phyloP scores from a whole-genome alignment of 2,113 vertebrate species.

The Lepisosteus oculatus region DNA sequence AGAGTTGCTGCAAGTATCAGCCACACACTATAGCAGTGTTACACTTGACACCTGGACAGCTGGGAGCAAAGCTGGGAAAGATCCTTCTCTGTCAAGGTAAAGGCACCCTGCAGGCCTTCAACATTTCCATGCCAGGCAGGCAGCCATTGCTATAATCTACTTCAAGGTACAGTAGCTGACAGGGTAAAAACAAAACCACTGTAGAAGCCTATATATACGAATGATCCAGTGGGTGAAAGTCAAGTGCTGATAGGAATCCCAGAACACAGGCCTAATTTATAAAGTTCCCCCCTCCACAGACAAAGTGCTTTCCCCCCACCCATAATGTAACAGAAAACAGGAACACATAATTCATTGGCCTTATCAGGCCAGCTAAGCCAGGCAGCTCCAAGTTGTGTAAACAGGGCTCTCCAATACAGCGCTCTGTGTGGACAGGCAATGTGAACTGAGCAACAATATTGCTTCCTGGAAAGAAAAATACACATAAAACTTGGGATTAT shows the following conservation, averaged over 20 bases:
- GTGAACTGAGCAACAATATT: slow-evolving; percentile 10
- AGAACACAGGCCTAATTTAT: background rate
- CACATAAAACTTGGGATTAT: no score
- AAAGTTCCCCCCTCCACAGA: background rate
- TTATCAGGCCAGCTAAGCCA: background rate
- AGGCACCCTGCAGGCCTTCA: no score
- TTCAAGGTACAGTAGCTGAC: no score
- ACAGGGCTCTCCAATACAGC: slow-evolving; percentile 1
- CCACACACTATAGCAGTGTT: no score
- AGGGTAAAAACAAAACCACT: no score
- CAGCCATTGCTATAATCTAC: no score
- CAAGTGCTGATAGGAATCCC: background rate
- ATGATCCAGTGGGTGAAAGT: background rate
- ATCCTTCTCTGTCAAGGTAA: no score
- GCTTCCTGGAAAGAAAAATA: background rate
- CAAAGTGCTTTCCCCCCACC: background rate
- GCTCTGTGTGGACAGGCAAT: background rate
- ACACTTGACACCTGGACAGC: no score
- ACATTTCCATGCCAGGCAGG: no score
- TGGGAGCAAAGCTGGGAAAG: no score
- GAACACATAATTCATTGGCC: slow-evolving; percentile 14
- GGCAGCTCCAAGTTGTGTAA: background rate
- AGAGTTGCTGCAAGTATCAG: no score
- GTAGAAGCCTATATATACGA: no score
- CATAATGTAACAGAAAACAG: background rate